Evolutionary conservation across 2,888 invertebrate genomes (phyloP).

Genomic region (Eupithecia tripunctaria): DNA sequence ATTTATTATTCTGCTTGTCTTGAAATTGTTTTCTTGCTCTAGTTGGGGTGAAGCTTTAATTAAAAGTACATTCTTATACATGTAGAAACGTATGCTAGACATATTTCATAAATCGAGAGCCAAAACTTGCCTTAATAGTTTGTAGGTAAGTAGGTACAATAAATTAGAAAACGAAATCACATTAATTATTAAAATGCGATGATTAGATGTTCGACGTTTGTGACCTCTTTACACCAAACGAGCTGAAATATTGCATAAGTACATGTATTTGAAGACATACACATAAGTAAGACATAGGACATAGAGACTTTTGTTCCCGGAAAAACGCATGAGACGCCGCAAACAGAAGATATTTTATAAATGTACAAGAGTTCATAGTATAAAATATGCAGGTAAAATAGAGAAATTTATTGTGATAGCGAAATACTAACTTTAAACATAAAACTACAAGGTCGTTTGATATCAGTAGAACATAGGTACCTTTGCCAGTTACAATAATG

Average conservation of each 20-base stretch:
- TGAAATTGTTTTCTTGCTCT: conserved; percentile 1
- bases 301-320: not conserved
- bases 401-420: not conserved
- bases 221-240: not conserved
- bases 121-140: not conserved
- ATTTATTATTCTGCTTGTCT: conserved; percentile 17
- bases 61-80: not conserved
- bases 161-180: not conserved
- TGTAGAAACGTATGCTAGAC: not conserved
- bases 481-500: not conserved
- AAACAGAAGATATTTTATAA: not conserved
- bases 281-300: too few relatives aligned
- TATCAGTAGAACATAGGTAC: not conserved
- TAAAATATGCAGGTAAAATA: not conserved
- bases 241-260: not conserved
- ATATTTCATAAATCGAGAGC: too few relatives aligned
- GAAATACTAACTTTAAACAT: not conserved
- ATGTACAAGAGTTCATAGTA: not conserved
- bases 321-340: not conserved
- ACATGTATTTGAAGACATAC: not conserved
- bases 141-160: not conserved
- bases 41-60: not conserved
- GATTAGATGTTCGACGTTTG: not conserved
- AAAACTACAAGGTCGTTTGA: not conserved
- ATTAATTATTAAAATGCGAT: not conserved